These are phyloP conservation scores for Taurulus bubalis DNA, from an alignment of 2,113 vertebrate species.

Conservation along the genomic window DNA sequence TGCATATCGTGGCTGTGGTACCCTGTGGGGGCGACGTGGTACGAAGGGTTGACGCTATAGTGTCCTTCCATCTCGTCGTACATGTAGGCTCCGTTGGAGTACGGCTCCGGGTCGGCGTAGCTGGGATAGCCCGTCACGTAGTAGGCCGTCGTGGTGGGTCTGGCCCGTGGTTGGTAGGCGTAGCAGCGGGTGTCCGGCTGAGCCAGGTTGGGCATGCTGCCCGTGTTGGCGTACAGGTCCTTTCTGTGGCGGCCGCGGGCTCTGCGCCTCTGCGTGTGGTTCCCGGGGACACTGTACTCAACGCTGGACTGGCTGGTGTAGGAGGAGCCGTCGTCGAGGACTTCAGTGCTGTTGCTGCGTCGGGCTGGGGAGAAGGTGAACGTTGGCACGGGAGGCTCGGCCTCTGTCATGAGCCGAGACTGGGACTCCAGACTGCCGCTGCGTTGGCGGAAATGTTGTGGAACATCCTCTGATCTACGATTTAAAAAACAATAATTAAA, in stretches of 20 bases:
- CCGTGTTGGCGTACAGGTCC: constrained; percentile 87
- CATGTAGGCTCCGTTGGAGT: constrained; percentile 84
- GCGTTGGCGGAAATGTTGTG: constrained; percentile 90
- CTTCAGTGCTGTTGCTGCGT: constrained; percentile 95
- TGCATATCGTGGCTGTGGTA: constrained; percentile 86
- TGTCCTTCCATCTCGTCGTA: constrained; percentile 94
- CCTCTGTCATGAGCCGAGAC: constrained; percentile 85
- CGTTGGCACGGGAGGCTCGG: constrained; percentile 76
- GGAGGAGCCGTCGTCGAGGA: constrained; percentile 94
- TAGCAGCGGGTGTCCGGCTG: constrained; percentile 86
- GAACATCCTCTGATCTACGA: constrained; percentile 84
- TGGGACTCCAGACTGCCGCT: constrained; percentile 96
- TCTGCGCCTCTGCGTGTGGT: constrained; percentile 86
- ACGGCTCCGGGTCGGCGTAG: constrained; percentile 83
- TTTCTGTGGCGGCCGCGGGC: constrained; percentile 88
- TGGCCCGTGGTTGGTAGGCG: constrained; percentile 78
- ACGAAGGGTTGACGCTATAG: constrained; percentile 90
- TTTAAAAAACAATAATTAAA: background rate
- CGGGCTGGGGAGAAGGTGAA: constrained; percentile 84
- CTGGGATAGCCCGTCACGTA: constrained; percentile 89
- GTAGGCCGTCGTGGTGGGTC: constrained; percentile 87
- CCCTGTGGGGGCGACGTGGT: constrained; percentile 56
- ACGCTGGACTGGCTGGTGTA: constrained; percentile 97
- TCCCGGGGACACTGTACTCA: constrained; percentile 83
- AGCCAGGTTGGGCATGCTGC: constrained; percentile 97